Conservation (phyloP, 2,797 vertebrate species). For the Bovichtus variegatus region DNA sequence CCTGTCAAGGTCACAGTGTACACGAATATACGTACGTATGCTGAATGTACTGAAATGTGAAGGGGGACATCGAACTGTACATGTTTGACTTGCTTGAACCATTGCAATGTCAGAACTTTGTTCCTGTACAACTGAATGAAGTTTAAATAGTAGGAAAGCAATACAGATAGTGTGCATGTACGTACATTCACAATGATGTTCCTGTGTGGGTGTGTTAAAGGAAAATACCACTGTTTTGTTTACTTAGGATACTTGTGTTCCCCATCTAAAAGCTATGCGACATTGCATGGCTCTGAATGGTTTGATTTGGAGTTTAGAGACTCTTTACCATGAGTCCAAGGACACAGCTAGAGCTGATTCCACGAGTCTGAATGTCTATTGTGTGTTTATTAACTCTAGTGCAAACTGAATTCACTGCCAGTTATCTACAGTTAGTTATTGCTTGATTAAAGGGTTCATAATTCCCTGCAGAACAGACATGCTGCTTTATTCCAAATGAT, state of each 20-base stretch:
- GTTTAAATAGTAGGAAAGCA: slow-evolving; percentile 61
- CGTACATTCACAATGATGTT: slow-evolving; percentile 52
- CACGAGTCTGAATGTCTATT: slow-evolving; percentile 18
- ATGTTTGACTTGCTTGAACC: slow-evolving; percentile 58
- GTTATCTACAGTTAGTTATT: slow-evolving; percentile 18
- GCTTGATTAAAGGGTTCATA: slow-evolving; percentile 19
- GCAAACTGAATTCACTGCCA: slow-evolving; percentile 49
- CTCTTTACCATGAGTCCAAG: background rate
- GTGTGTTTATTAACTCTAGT: slow-evolving; percentile 20
- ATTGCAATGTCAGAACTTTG: slow-evolving; percentile 63
- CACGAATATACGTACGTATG: slow-evolving; percentile 53
- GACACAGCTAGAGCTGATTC: slow-evolving; percentile 9
- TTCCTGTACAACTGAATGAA: slow-evolving; percentile 49
- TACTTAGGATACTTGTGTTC: background rate
- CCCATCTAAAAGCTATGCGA: background rate
- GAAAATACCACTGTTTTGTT: slow-evolving; percentile 62
- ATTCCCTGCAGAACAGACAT: background rate
- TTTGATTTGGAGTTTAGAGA: slow-evolving; percentile 26
- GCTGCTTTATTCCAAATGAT: slow-evolving; percentile 27
- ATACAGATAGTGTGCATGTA: slow-evolving; percentile 64
- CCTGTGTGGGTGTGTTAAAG: slow-evolving; percentile 50
- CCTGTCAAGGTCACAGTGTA: slow-evolving; percentile 67
- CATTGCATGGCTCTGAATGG: slow-evolving; percentile 4
- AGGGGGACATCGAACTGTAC: slow-evolving; percentile 36
- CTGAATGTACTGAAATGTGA: slow-evolving; percentile 57